Evolutionary conservation across 92 coral and sea anemone genomes (phyloP).

Genomic region (Parazoanthus swiftii): DNA sequence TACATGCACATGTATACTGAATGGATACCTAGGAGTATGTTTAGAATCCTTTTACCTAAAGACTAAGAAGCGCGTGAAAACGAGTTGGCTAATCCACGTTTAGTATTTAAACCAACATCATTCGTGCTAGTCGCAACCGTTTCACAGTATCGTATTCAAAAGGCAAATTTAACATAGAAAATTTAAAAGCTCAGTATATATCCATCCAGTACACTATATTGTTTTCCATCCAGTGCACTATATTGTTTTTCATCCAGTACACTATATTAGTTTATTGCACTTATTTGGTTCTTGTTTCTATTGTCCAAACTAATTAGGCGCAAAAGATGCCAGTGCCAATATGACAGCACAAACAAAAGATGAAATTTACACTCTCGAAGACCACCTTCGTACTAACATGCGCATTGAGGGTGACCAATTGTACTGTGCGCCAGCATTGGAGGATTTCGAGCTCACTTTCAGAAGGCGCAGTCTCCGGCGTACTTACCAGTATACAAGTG

Average conservation of each 20-base stretch:
- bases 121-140: too few species aligned
- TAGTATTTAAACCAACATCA: too few species aligned
- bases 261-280: background rate
- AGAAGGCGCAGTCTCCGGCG: constrained; percentile 4
- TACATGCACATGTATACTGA: too few species aligned
- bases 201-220: background rate
- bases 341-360: background rate
- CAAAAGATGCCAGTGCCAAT: background rate
- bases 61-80: too few species aligned
- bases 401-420: background rate
- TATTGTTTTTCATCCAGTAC: background rate
- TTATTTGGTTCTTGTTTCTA: background rate
- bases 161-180: background rate
- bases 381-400: background rate
- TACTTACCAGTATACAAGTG: background rate
- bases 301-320: background rate
- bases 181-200: too few species aligned
- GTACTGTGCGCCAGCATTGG: background rate
- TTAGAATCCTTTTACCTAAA: too few species aligned
- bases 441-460: background rate
- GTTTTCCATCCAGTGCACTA: background rate
- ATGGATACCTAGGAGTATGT: too few species aligned
- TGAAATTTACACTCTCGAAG: background rate
- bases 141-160: background rate
- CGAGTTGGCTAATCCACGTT: too few species aligned